Evolutionary conservation across 1,140 invertebrate genomes (phyloP).

Genomic region (Uloborus diversus): DNA sequence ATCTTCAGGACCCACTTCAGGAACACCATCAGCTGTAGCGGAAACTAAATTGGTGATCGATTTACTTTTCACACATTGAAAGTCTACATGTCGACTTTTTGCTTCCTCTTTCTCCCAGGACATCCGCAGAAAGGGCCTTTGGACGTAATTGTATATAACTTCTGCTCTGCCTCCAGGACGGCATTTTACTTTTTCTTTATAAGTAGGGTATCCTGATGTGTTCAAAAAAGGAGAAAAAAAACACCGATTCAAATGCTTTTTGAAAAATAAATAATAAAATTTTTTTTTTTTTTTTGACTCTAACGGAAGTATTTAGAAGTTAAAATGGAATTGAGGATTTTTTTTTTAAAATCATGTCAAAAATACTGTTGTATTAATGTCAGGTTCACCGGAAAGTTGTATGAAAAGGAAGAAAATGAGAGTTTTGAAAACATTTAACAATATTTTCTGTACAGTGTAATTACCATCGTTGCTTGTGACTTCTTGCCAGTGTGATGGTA

Average conservation of each 20-base stretch:
- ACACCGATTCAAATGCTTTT: background rate
- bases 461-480: too few species aligned
- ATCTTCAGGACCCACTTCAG: constrained; percentile 66
- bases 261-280: background rate
- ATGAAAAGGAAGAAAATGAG: too few species aligned
- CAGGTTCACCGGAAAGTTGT: too few species aligned
- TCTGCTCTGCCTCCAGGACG: constrained; percentile 70
- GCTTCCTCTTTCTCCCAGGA: constrained; percentile 99
- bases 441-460: too few species aligned
- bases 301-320: too few species aligned
- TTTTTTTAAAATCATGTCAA: too few species aligned
- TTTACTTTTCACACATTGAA: constrained; percentile 95
- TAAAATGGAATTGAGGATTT: too few species aligned
- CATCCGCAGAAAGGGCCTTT: constrained; percentile 99
- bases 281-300: constrained; percentile 10
- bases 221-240: too few species aligned
- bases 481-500: too few species aligned
- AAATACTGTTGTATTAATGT: too few species aligned
- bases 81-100: constrained; percentile 98
- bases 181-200: constrained; percentile 92
- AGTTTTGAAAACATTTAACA: too few species aligned
- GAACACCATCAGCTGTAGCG: constrained; percentile 85
- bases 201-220: constrained; percentile 97
- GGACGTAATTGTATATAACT: constrained; percentile 99
- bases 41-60: constrained; percentile 92